A percentile compares a stretch with the other conserved stretches of the same genome.
phyloP scores from a whole-genome alignment of 64 coral and sea anemone species.

The Pocillopora verrucosa region DNA sequence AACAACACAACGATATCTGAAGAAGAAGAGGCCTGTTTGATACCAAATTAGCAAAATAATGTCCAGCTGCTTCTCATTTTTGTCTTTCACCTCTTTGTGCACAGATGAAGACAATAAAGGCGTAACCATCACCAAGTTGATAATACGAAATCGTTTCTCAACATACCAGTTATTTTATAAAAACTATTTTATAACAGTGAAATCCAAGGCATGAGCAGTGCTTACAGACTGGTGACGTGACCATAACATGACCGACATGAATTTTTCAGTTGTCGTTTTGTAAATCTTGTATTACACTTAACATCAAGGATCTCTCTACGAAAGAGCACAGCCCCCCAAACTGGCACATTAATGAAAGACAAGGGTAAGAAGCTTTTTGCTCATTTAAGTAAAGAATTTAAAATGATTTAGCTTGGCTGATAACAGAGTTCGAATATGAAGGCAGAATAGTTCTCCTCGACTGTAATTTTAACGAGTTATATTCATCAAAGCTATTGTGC shows the following conservation, averaged over 20 bases:
- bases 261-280: not conserved
- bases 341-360: not conserved
- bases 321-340: not conserved
- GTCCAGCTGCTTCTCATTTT: not conserved
- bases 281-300: not conserved
- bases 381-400: not conserved
- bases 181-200: not conserved
- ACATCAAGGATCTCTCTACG: constrained; percentile 4
- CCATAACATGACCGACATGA: not conserved
- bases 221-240: constrained; percentile 2
- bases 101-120: not conserved
- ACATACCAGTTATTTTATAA: constrained; percentile 14
- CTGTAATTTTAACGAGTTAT: no score
- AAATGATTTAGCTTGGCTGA: no score
- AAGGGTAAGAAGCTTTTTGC: not conserved
- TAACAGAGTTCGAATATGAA: no score
- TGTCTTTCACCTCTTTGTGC: not conserved
- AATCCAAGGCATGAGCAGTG: not conserved
- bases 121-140: not conserved
- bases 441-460: no score
- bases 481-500: no score
- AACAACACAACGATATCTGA: not conserved
- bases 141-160: not conserved
- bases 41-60: no score
- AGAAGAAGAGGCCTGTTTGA: no score